Percentiles rank a stretch among this genome's conserved stretches.
phyloP scores from a whole-genome alignment of 1,140 invertebrate species.

The Ceratina australensis region DNA sequence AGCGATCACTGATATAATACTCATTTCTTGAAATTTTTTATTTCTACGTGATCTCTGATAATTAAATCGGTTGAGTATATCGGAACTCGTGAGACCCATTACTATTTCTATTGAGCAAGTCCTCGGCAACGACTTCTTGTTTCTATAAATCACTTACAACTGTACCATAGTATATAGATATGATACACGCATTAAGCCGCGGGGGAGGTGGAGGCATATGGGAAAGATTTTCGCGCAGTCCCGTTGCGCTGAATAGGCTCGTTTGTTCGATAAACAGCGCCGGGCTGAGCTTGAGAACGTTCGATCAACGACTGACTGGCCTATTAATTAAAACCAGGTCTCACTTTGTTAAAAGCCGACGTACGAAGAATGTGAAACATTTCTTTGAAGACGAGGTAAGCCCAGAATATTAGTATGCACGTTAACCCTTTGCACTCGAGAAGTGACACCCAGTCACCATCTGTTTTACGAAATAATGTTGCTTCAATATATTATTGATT shows the following conservation, averaged over 20 bases:
- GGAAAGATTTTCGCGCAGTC: slow-evolving; percentile 35
- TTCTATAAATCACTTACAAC: slow-evolving; percentile 47
- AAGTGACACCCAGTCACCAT: too few relatives aligned
- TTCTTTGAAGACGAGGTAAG: too few relatives aligned
- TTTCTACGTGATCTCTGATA: too few relatives aligned
- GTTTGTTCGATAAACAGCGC: slow-evolving; percentile 61
- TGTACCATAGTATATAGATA: slow-evolving; percentile 35
- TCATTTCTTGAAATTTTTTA: too few relatives aligned
- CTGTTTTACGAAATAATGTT: too few relatives aligned
- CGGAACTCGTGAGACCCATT: not conserved
- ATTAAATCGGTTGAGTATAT: not conserved
- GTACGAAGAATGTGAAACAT: too few relatives aligned
- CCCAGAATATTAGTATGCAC: too few relatives aligned
- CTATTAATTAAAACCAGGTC: slow-evolving; percentile 64
- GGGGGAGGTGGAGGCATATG: slow-evolving; percentile 19
- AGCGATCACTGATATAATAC: too few relatives aligned
- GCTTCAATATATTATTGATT: too few relatives aligned
- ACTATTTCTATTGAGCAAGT: not conserved
- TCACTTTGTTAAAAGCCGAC: slow-evolving; percentile 58
- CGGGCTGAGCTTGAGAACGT: slow-evolving; percentile 46
- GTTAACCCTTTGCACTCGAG: too few relatives aligned
- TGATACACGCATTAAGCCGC: slow-evolving; percentile 56
- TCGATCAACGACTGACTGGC: slow-evolving; percentile 56
- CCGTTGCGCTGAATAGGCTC: slow-evolving; percentile 59
- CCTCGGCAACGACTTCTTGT: too few relatives aligned